Evolutionary conservation across 2,888 invertebrate genomes (phyloP), one percentile per base, ranked within the genome.

Genomic region (Empis stercorea): DNA sequence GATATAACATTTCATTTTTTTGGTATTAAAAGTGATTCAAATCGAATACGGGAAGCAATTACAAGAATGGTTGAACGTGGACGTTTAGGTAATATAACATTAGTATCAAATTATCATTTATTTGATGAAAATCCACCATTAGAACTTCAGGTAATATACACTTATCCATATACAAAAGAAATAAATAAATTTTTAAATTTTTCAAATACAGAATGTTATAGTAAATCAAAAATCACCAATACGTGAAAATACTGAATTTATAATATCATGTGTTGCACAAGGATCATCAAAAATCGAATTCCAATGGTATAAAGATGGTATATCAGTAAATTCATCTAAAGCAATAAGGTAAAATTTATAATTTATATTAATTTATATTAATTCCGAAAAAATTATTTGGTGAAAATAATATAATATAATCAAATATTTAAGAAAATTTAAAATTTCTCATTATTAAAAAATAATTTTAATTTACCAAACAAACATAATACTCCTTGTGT

Each of bases 301-400:
- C 63, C 77, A 78, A 30, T 88, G 87, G 87, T 86, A 80, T 71
- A 88, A 88, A 66, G 87, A 87, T 60, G 82, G 82, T 6, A 73
- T 80, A 54, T 74, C 76, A 55, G 79, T 87, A 51, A 86, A 87
- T 66, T 79, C 80, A 56, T 80, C 82, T 51, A 78, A 78, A 55
- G 79, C 84, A 14, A 80, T 76, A 43, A 81, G 86, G 87, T 81
- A 68, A 72, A 65, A 60, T 17, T 10, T 37, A 45, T 43, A 32
- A 14, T 17, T 43, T 39, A n/a, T 37, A 14, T 16, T 37, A 4
- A 36, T 7, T 20, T 10, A 37, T 44, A 2, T 23, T 11, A 32
- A n/a, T n/a, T n/a, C n/a, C n/a, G n/a, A n/a, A n/a, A n/a, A n/a
- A n/a, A n/a, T n/a, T n/a, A n/a, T n/a, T n/a, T n/a, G n/a, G n/a